Percentiles rank a stretch among this genome's conserved stretches.
Evolutionary conservation across 2,888 invertebrate species (phyloP).

Genomic region (Amaurobius ferox): DNA sequence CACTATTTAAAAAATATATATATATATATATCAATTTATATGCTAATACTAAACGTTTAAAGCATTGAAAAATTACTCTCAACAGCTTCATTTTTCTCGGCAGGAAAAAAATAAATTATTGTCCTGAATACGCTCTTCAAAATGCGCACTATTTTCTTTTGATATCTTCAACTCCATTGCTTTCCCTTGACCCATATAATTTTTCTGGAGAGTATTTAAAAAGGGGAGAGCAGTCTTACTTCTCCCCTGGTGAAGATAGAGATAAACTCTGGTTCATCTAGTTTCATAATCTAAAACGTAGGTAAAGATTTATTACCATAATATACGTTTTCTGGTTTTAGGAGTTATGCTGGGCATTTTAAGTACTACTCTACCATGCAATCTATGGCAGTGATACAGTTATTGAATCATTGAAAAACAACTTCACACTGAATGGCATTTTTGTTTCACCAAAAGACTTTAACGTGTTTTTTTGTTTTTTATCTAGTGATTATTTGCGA

Average conservation of each 20-base stretch:
- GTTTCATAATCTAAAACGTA: conserved; percentile 10
- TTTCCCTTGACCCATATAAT: conserved; percentile 10
- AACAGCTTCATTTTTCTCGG: no score
- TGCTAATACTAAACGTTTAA: no score
- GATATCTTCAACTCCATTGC: not conserved
- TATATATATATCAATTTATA: no score
- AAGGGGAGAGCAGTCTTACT: not conserved
- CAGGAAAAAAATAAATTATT: no score
- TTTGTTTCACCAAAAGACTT: not conserved
- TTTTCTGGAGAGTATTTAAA: not conserved
- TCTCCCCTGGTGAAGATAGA: not conserved
- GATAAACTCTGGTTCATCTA: not conserved
- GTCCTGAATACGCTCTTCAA: no score
- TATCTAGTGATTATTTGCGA: no score
- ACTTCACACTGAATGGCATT: not conserved
- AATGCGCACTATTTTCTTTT: not conserved
- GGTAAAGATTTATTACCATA: conserved; percentile 6
- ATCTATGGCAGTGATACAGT: not conserved
- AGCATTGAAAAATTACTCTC: no score
- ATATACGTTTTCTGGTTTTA: not conserved
- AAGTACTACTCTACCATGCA: not conserved
- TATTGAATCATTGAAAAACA: not conserved
- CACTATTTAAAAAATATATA: no score
- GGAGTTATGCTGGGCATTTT: conserved; percentile 6
- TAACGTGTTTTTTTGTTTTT: no score